Evolutionary conservation across 2,797 vertebrate genomes (phyloP), one percentile per base, ranked within the genome.

Genomic region (Sebastiscus albofasciatus): DNA sequence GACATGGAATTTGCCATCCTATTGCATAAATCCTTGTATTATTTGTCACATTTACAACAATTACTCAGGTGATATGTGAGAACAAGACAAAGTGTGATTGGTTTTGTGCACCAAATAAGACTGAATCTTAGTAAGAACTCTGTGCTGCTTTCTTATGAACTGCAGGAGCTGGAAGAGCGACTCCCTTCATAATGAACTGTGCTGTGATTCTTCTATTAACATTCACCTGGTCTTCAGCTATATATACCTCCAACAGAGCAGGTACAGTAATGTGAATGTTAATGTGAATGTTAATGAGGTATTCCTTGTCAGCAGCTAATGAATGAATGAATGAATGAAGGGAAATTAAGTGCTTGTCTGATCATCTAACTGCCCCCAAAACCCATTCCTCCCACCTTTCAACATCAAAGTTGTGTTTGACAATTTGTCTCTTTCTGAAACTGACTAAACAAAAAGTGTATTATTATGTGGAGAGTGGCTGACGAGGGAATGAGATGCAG

Each of bases 151-250:
- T 76, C 52, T 69, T 26, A 1, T 77, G 14, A 65, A 14, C 20
- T 73, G 6, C 42, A 93, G 93, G 85, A 87, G 82, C 52, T 39
- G 68, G 49, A 42, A 8, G 62, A 85, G 77, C 24, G 72, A 77
- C 55, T 66, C 6, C 31, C 42, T 66, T 78, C 88, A 90, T 26
- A 3, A 95, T 95, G 94, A 92, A 90, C 79, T 82, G 52, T 66
- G 75, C 79, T 31, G 82, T 90, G 85, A 62, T 93, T 61, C 61
- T 95, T 18, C 79, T 93, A 1, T 18, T 95, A 4, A 86, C 72
- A 34, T 67, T 94, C 77, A 78, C 71, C 74, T 94, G 92, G 76
- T 85, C 89, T 6, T 81, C 84, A 36, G 86, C 87, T 56, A 6
- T 82, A 11, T 77, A 88, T 31, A 62, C 46, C 9, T 55, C 87